phyloP scores from a whole-genome alignment of 2,113 vertebrate genomes.

The Urocitellus parryii region DNA sequence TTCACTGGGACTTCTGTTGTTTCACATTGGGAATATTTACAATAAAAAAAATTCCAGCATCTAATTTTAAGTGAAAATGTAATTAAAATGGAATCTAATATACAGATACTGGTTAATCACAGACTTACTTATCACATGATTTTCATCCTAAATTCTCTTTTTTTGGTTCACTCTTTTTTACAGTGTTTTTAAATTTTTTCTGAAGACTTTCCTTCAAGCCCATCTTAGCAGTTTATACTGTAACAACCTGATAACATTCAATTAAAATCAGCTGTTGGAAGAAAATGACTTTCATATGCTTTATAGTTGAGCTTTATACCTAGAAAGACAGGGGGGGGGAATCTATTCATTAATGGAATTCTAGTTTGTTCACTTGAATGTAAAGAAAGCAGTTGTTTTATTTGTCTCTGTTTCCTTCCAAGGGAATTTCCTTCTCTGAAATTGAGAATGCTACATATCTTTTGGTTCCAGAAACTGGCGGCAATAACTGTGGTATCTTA shows the following conservation, averaged over 20 bases:
- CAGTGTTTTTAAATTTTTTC: neutral
- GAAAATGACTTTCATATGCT: neutral
- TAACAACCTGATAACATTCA: neutral
- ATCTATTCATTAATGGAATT: neutral
- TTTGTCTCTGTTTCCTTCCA: neutral
- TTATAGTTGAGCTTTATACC: neutral
- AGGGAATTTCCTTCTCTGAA: slow-evolving; percentile 17
- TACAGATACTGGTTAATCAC: neutral
- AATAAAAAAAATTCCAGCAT: neutral
- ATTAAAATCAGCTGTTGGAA: neutral
- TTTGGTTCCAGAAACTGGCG: neutral
- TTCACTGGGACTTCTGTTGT: slow-evolving; percentile 25
- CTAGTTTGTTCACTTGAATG: neutral
- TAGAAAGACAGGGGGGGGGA: neutral
- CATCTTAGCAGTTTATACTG: neutral
- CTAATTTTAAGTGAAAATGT: slow-evolving; percentile 54
- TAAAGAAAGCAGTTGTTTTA: neutral
- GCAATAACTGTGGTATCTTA: neutral
- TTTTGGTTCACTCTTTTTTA: neutral
- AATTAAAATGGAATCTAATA: slow-evolving; percentile 46
- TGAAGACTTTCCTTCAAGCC: neutral
- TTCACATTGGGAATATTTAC: slow-evolving; percentile 31
- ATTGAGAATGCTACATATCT: neutral
- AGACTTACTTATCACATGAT: slow-evolving; percentile 19
- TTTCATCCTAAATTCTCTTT: neutral